These are phyloP conservation scores for Astyanax mexicanus DNA, from an alignment of 2,797 vertebrate species.

Conservation along the genomic window DNA sequence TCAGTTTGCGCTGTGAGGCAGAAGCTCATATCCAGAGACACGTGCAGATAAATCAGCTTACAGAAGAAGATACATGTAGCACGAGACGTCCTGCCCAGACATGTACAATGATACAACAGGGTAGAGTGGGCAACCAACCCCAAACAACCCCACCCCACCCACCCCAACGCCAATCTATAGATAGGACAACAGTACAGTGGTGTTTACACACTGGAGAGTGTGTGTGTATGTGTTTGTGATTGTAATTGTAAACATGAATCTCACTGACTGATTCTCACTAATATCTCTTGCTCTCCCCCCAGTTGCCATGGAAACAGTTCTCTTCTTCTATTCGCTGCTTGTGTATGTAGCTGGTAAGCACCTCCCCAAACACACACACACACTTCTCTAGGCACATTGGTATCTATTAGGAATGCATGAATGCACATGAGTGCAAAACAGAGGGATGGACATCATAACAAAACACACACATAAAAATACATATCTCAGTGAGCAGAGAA, in stretches of 20 bases:
- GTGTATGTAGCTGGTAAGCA: conserved; percentile 86
- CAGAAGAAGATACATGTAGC: no score
- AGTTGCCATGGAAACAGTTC: conserved; percentile 90
- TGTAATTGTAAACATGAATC: conserved; percentile 43
- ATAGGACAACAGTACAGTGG: neutral
- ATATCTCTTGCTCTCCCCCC: conserved; percentile 60
- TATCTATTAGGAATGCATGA: conserved; percentile 20
- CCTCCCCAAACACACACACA: neutral
- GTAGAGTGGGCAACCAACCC: no score
- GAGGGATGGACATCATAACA: neutral
- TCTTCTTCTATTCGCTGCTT: conserved; percentile 88
- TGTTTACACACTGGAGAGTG: neutral
- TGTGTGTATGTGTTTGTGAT: conserved; percentile 9
- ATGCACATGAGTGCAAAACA: conserved; percentile 31
- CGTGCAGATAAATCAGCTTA: no score
- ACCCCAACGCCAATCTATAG: no score
- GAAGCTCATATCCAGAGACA: no score
- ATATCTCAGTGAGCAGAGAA: no score
- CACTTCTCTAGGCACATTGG: neutral
- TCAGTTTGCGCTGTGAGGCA: no score
- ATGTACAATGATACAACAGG: no score
- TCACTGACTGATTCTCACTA: conserved; percentile 40
- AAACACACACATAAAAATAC: neutral
- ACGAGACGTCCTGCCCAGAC: no score
- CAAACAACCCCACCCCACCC: no score